These are phyloP conservation scores for Lasioglossum calceatum DNA, from an alignment of 2,888 invertebrate genomes.

Conservation along the genomic window DNA sequence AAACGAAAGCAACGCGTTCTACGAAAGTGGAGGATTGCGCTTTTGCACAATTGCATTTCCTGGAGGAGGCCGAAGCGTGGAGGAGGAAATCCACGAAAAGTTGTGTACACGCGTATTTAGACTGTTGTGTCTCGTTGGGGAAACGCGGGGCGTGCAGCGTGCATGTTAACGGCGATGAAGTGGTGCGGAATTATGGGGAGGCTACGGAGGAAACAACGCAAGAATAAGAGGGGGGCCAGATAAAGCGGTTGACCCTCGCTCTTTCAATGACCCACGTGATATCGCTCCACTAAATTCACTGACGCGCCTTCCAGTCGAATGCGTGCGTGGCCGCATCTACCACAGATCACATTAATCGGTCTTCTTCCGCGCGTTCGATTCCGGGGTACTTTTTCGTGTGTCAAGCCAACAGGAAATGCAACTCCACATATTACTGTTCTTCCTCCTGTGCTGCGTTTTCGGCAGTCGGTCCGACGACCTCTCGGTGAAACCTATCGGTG, in stretches of 20 bases:
- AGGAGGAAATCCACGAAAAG: neutral
- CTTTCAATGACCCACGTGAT: constrained; percentile 80
- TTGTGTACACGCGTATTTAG: constrained; percentile 1
- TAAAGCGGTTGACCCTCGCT: constrained; percentile 81
- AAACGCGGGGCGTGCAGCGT: neutral
- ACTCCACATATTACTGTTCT: constrained; percentile 1
- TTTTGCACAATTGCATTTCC: neutral
- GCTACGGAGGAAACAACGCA: constrained; percentile 62
- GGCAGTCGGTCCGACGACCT: constrained; percentile 24
- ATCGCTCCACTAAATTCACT: constrained; percentile 76
- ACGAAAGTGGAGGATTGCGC: neutral
- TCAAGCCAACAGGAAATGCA: constrained; percentile 47
- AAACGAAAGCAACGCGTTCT: neutral
- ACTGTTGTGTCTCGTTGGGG: neutral
- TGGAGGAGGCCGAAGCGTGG: neutral
- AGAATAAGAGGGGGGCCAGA: constrained; percentile 64
- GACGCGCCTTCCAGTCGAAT: constrained; percentile 73
- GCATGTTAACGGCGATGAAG: constrained; percentile 21
- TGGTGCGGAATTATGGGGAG: constrained; percentile 45
- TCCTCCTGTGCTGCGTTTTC: constrained; percentile 37
- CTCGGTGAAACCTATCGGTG: constrained; percentile 30
- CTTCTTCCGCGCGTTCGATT: constrained; percentile 3
- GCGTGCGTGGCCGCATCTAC: constrained; percentile 47
- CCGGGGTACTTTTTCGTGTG: neutral
- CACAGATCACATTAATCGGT: constrained; percentile 18